Percentiles rank a stretch among this genome's conserved stretches.
These are phyloP conservation scores for Drosophila melanosoma DNA, from an alignment of 2,888 invertebrate species.

Conservation along the genomic window DNA sequence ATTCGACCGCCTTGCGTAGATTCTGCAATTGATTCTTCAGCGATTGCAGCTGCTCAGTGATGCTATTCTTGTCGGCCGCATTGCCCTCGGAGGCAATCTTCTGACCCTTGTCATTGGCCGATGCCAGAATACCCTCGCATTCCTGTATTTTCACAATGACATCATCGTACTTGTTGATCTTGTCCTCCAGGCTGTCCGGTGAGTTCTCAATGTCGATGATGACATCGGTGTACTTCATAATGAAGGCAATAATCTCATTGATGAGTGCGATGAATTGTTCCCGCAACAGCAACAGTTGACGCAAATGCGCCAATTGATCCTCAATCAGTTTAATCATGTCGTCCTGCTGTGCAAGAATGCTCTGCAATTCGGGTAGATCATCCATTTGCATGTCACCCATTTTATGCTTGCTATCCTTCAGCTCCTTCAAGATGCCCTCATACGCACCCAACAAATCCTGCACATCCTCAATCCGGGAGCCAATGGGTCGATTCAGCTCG, in stretches of 20 bases:
- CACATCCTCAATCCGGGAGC: conserved; percentile 94
- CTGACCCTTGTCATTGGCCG: conserved; percentile 96
- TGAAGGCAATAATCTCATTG: conserved; percentile 94
- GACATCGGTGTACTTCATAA: conserved; percentile 93
- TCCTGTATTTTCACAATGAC: conserved; percentile 94
- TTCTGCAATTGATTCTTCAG: conserved; percentile 93
- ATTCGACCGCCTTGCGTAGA: conserved; percentile 92
- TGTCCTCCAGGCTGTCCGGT: conserved; percentile 92
- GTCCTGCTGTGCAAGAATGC: conserved; percentile 92
- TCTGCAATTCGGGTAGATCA: conserved; percentile 91
- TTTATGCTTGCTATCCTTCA: conserved; percentile 92
- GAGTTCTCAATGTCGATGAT: conserved; percentile 94
- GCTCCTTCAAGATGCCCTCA: conserved; percentile 90
- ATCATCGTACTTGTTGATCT: conserved; percentile 94
- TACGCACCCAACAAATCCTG: conserved; percentile 92
- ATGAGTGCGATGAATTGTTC: conserved; percentile 95
- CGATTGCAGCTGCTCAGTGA: conserved; percentile 94
- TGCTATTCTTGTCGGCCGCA: conserved; percentile 93
- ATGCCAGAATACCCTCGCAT: conserved; percentile 93
- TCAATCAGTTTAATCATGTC: conserved; percentile 94
- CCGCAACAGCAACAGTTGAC: conserved; percentile 91
- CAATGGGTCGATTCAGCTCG: conserved; percentile 93
- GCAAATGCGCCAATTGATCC: conserved; percentile 92
- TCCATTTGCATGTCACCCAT: conserved; percentile 91
- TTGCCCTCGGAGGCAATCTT: conserved; percentile 96